phyloP scores from a whole-genome alignment of 2,797 vertebrate species.

The Danio aesculapii region DNA sequence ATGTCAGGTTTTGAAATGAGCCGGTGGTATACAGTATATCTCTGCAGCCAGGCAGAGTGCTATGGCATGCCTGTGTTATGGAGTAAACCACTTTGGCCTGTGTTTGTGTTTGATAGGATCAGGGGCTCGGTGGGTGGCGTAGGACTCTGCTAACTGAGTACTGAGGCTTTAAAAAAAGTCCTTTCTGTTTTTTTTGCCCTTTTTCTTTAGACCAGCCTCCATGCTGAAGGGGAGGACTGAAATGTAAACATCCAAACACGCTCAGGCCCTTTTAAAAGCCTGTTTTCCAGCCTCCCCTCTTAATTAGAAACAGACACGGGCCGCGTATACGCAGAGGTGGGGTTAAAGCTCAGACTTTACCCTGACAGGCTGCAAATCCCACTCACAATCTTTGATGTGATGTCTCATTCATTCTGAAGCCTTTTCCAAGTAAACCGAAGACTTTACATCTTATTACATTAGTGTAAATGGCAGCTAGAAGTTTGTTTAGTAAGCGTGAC shows the following conservation, averaged over 20 bases:
- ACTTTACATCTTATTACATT: background rate
- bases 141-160: conserved; percentile 53
- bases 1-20: conserved; percentile 43
- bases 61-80: conserved; percentile 56
- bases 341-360: conserved; percentile 36
- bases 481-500: background rate
- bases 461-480: background rate
- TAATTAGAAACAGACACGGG: conserved; percentile 61
- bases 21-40: conserved; percentile 42
- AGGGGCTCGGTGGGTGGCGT: conserved; percentile 61
- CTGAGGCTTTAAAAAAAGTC: conserved; percentile 53
- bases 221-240: conserved; percentile 30
- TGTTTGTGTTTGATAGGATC: conserved; percentile 66
- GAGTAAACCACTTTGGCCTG: conserved; percentile 63
- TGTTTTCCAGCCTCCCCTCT: conserved; percentile 47
- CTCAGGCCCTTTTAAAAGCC: conserved; percentile 54
- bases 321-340: conserved; percentile 38
- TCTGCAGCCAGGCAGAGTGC: conserved; percentile 48
- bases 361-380: conserved; percentile 15
- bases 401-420: background rate
- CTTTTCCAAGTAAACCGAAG: background rate
- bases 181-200: conserved; percentile 53
- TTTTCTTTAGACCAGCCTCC: conserved; percentile 47
- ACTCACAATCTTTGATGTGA: conserved; percentile 31
- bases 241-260: conserved; percentile 65